These are phyloP conservation scores for Hypsopygia costalis DNA, from an alignment of 2,888 invertebrate genomes.

Conservation along the genomic window DNA sequence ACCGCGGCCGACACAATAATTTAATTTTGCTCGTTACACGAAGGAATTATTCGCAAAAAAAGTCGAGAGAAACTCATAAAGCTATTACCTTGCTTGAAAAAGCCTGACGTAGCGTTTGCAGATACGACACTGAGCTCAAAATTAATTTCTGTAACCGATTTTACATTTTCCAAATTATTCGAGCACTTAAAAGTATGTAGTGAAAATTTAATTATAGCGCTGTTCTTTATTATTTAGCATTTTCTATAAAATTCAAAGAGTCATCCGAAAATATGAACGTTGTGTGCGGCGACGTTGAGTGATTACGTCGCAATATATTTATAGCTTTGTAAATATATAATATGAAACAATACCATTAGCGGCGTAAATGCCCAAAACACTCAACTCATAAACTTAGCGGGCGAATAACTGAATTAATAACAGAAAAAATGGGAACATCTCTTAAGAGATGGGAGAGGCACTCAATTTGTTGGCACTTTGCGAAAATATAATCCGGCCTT, in stretches of 20 bases:
- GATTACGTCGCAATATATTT: background rate
- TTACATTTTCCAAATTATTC: slow-evolving; percentile 33
- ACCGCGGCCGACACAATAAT: slow-evolving; percentile 47
- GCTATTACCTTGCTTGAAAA: slow-evolving; percentile 53
- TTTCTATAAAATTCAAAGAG: slow-evolving; percentile 13
- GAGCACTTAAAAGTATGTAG: slow-evolving; percentile 22
- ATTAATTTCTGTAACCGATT: slow-evolving; percentile 49
- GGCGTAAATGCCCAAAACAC: slow-evolving; percentile 2
- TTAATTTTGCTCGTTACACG: slow-evolving; percentile 56
- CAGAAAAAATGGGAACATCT: slow-evolving; percentile 8
- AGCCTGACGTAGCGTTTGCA: slow-evolving; percentile 49
- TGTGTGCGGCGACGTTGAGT: background rate
- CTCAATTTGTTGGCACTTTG: slow-evolving; percentile 21
- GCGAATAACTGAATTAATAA: slow-evolving; percentile 5
- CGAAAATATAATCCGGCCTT: slow-evolving; percentile 19
- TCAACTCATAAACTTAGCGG: slow-evolving; percentile 2
- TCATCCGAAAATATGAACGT: background rate
- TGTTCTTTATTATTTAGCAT: slow-evolving; percentile 23
- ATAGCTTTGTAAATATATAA: slow-evolving; percentile 1
- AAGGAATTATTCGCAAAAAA: slow-evolving; percentile 57
- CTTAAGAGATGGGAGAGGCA: slow-evolving; percentile 2
- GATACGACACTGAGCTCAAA: slow-evolving; percentile 42
- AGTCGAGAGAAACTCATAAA: slow-evolving; percentile 55
- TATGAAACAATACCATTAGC: slow-evolving; percentile 7
- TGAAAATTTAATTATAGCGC: slow-evolving; percentile 31